These are phyloP conservation scores for Merluccius polli DNA, from an alignment of 2,797 vertebrate species.

Conservation along the genomic window DNA sequence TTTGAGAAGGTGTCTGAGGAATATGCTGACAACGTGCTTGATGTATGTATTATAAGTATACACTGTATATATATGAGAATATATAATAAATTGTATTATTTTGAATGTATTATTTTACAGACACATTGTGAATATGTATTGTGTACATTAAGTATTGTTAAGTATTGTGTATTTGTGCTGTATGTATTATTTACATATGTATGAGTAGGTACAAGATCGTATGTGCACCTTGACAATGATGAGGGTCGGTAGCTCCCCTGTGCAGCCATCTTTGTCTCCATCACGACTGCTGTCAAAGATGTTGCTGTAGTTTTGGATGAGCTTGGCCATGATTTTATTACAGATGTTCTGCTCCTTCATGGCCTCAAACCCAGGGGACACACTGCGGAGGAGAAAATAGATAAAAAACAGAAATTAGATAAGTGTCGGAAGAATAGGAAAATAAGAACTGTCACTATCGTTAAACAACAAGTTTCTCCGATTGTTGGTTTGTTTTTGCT, in stretches of 20 bases:
- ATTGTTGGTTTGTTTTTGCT: background rate
- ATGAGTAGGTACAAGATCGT: background rate
- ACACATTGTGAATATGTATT: background rate
- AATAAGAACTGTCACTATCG: background rate
- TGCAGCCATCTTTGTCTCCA: constrained; percentile 11
- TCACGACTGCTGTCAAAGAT: constrained; percentile 74
- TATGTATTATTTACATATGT: background rate
- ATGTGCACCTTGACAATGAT: constrained; percentile 46
- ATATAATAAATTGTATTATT: too few species aligned
- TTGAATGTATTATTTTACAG: too few species aligned
- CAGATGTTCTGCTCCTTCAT: constrained; percentile 87
- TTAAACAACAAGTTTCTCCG: background rate
- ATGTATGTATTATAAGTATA: background rate
- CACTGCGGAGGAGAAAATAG: constrained; percentile 63
- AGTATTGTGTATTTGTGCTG: background rate
- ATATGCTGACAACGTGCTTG: background rate
- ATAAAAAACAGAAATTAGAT: background rate
- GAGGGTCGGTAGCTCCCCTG: constrained; percentile 22
- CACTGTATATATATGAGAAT: too few species aligned
- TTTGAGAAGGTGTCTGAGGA: background rate
- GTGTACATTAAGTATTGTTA: background rate
- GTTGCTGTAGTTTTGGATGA: constrained; percentile 81
- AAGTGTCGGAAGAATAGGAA: background rate
- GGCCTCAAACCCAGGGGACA: constrained; percentile 82
- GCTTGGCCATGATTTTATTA: constrained; percentile 86